Percentiles rank a stretch among this genome's conserved stretches.
phyloP scores from a whole-genome alignment of 1,140 invertebrate species.

The Diorhabda carinulata region DNA sequence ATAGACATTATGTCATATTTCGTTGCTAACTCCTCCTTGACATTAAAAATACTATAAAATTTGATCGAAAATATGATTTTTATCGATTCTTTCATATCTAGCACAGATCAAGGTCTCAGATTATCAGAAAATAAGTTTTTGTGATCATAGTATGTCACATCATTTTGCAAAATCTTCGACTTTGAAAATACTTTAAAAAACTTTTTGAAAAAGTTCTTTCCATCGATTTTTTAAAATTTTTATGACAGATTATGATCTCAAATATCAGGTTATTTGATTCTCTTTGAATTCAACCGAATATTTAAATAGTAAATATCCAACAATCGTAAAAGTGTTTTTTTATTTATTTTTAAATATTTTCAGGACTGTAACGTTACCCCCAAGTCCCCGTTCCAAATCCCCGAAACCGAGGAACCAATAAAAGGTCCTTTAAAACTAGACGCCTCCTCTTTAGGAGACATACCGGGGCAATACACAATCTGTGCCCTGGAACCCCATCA shows the following conservation, averaged over 20 bases:
- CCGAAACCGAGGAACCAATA: constrained; percentile 13
- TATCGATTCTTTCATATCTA: neutral
- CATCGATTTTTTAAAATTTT: no score
- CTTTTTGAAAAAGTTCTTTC: no score
- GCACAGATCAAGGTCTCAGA: no score
- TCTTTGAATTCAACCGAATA: no score
- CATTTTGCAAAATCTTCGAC: neutral
- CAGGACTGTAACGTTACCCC: neutral
- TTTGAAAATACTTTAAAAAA: no score
- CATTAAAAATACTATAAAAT: neutral
- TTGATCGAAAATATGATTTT: neutral
- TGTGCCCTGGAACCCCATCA: constrained; percentile 59
- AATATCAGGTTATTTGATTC: no score
- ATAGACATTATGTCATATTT: neutral
- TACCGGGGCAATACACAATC: constrained; percentile 61
- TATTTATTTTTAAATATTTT: neutral
- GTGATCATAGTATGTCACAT: neutral
- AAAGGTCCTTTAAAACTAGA: constrained; percentile 47
- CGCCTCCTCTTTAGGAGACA: constrained; percentile 56
- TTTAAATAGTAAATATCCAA: no score
- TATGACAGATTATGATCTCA: no score
- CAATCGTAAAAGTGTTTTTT: no score
- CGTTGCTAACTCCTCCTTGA: neutral
- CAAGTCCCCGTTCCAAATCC: neutral
- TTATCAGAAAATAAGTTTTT: no score